Evolutionary conservation across 2,113 vertebrate species (phyloP).

Genomic region (Indicator maculatus): DNA sequence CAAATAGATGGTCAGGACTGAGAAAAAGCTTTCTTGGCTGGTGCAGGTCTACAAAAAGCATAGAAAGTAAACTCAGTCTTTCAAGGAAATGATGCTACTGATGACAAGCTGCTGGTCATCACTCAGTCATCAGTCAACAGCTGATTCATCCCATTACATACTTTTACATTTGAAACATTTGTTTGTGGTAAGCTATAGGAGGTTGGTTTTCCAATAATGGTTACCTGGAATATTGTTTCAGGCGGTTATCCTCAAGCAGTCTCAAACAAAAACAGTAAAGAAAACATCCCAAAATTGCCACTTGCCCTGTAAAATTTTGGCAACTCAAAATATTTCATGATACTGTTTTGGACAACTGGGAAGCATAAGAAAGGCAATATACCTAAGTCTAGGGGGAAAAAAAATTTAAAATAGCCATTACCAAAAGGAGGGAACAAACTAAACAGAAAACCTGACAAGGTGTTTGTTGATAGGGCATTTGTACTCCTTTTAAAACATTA

Average conservation of each 20-base stretch:
- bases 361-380: neutral
- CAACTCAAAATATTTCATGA: neutral
- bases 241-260: neutral
- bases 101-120: neutral
- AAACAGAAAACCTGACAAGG: neutral
- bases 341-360: neutral
- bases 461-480: neutral
- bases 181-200: neutral
- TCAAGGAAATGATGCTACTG: neutral
- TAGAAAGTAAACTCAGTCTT: neutral
- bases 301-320: neutral
- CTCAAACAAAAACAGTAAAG: neutral
- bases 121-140: neutral
- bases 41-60: rapidly evolving
- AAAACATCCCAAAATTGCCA: neutral
- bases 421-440: neutral
- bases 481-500: neutral
- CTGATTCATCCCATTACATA: neutral
- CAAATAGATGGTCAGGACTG: neutral
- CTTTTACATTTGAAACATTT: neutral
- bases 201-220: neutral
- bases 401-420: neutral
- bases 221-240: neutral
- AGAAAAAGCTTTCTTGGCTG: neutral
- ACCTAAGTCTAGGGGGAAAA: neutral